Evolutionary conservation across 2,888 invertebrate species (phyloP), one percentile per base, ranked within the genome.

Genomic region (Conops quadrifasciatus): DNA sequence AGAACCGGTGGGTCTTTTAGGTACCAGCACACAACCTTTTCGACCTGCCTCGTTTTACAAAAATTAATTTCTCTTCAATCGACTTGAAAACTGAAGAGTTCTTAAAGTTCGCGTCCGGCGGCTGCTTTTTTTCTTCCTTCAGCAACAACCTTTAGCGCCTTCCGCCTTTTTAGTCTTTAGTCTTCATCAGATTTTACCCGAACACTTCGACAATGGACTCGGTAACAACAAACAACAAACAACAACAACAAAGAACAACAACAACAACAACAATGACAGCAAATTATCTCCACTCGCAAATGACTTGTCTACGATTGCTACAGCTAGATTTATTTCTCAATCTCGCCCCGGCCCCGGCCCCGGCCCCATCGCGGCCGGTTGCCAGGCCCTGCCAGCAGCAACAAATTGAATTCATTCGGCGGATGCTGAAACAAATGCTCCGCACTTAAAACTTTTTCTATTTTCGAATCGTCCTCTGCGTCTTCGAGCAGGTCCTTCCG

Each of bases 341-440:
- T 67, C 58, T 67, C 26, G 58, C 19, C 15, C 11, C 11, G 36
- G 36, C 36, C n/a, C n/a, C n/a, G n/a, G 36, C 36, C 9, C 36
- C 9, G 36, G 5, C 36, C 4, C 36, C 36, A 4, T 9, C 9
- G 4, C 36, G 4, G 36, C 56, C 36, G 30, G 43, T 2, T 24
- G 5, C 9, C n/a, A 16, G 5, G 11, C 28, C 47, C 7, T 21
- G 15, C 60, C 66, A 58, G 19, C 66, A 58, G 19, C 45, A 62
- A 53, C 51, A 80, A 80, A 80, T 78, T 78, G 80, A 79, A 80
- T 80, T 80, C 78, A 79, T 75, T 76, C 69, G 36, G 36, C 56
- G 60, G 59, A 65, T 56, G 59, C 63, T 24, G 56, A 71, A 68
- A 71, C 64, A 71, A 71, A 71, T 71, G 71, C 58, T 64, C 26